Evolutionary conservation across 2,888 invertebrate genomes (phyloP), one percentile per base, ranked within the genome.

Genomic region (Oasisia sp.): DNA sequence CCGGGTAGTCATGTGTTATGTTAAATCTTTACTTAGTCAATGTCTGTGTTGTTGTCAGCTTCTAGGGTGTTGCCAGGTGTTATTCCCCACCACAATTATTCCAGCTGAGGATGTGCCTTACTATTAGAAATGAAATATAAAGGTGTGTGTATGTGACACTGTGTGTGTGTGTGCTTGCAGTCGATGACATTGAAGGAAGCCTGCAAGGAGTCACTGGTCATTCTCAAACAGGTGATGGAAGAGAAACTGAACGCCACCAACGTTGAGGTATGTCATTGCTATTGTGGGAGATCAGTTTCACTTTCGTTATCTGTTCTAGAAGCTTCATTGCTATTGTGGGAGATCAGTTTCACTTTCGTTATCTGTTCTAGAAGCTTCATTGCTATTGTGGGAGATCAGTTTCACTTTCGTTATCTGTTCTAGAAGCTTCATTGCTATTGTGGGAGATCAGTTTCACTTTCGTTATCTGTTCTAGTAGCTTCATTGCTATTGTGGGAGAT

Each of bases 201-300:
- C 0, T 98, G 98, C 93, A 98, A 98, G 95, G 97, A 98, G 27
- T 98, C 99, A 0, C 97, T 99, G 92, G 98, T 98, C 19, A 99
- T 99, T 95, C 97, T 99, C 38, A 99, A 99, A 96, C 99, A 99
- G 97, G 99, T 99, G 0, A 99, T 99, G 99, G 99, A 99, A 96
- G 99, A 99, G 96, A 99, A 99, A 96, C 97, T 99, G 2, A 99
- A 98, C 93, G 98, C 99, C 93, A 98, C 98, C 92, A 99, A 99
- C 96, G 99, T 99, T 92, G 99, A 99, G 97, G 98, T 97, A 94
- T 93, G 94, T 92, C 56, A 58, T n/a, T 32, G 11, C 32, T 0
- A 32, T 90, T 7, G 44, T n/a, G 8, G 32, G 45, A 12, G 14
- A 44, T 44, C 27, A 5, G 91, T 32, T 91, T 19, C 32, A 32